Conservation (phyloP, 1,140 invertebrate species). For the Argopecten irradians region DNA sequence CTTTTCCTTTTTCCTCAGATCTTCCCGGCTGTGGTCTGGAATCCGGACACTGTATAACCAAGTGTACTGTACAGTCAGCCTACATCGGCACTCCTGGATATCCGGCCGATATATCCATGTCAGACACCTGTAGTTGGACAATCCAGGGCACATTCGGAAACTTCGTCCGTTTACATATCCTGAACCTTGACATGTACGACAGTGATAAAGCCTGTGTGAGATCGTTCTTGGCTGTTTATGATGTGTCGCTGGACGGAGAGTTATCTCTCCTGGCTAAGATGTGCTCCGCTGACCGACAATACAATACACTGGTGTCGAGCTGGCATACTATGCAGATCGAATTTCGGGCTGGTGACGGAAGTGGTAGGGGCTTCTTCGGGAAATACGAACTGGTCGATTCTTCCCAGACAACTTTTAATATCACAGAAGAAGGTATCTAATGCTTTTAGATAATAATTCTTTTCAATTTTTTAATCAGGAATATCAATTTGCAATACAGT, state of each 20-base stretch:
- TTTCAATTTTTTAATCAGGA: no score
- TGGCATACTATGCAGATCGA: slow-evolving; percentile 48
- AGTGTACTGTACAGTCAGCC: slow-evolving; percentile 37
- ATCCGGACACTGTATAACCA: slow-evolving; percentile 27
- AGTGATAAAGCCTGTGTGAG: slow-evolving; percentile 25
- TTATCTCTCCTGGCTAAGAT: slow-evolving; percentile 1
- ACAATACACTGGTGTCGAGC: slow-evolving; percentile 32
- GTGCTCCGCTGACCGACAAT: slow-evolving; percentile 37
- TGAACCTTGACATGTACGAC: slow-evolving; percentile 40
- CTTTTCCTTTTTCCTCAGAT: slow-evolving; percentile 27
- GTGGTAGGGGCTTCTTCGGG: slow-evolving; percentile 37
- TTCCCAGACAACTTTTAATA: slow-evolving; percentile 25
- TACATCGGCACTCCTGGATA: slow-evolving; percentile 42
- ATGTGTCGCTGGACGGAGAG: slow-evolving; percentile 20
- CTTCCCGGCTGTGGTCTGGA: slow-evolving; percentile 41
- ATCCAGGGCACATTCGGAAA: slow-evolving; percentile 47
- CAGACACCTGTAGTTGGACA: slow-evolving; percentile 40
- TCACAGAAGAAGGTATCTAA: slow-evolving; percentile 18
- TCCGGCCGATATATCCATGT: slow-evolving; percentile 26
- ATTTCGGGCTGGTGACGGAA: slow-evolving; percentile 34
- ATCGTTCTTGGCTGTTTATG: slow-evolving; percentile 41
- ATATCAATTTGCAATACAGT: no score
- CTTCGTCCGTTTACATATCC: slow-evolving; percentile 30
- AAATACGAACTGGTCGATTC: slow-evolving; percentile 41
- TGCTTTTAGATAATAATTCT: no score